Conservation (phyloP, 2,888 invertebrate species). For the Ectemnius lituratus region DNA sequence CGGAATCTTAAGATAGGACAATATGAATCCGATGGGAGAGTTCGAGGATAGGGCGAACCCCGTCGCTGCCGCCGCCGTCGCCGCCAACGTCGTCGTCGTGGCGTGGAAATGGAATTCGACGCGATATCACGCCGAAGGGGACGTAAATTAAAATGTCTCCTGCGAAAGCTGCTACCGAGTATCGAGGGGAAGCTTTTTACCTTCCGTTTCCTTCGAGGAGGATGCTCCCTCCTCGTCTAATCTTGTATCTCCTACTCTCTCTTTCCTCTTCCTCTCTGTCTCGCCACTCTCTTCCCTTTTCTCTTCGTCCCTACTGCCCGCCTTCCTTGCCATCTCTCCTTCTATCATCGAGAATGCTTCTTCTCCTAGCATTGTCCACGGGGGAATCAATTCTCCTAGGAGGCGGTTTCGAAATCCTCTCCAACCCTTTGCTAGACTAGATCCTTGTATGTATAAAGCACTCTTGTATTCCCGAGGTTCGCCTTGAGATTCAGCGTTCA, state of each 20-base stretch:
- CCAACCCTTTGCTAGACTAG: conserved; percentile 37
- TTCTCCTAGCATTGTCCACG: conserved; percentile 7
- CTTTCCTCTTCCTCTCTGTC: conserved; percentile 20
- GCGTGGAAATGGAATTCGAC: conserved; percentile 62
- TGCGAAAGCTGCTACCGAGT: conserved; percentile 42
- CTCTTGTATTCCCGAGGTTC: no score
- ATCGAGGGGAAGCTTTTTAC: conserved; percentile 46
- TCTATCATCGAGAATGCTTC: conserved; percentile 4
- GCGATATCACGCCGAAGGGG: conserved; percentile 60
- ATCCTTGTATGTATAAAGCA: neutral
- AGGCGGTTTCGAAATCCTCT: conserved; percentile 54
- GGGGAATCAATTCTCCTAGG: conserved; percentile 63
- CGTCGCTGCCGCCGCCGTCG: neutral
- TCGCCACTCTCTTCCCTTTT: conserved; percentile 14
- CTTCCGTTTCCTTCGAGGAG: conserved; percentile 32
- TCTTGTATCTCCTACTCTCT: conserved; percentile 39
- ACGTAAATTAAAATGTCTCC: conserved; percentile 73
- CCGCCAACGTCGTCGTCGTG: conserved; percentile 12
- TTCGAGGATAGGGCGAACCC: no score
- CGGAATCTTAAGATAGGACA: conserved; percentile 40
- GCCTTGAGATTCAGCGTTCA: no score
- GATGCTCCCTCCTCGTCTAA: conserved; percentile 41
- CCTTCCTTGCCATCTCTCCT: conserved; percentile 22
- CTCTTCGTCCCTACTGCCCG: conserved; percentile 18
- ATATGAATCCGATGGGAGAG: conserved; percentile 51